Conservation (phyloP, 1,140 invertebrate genomes). For the Aleiodes sp. region DNA sequence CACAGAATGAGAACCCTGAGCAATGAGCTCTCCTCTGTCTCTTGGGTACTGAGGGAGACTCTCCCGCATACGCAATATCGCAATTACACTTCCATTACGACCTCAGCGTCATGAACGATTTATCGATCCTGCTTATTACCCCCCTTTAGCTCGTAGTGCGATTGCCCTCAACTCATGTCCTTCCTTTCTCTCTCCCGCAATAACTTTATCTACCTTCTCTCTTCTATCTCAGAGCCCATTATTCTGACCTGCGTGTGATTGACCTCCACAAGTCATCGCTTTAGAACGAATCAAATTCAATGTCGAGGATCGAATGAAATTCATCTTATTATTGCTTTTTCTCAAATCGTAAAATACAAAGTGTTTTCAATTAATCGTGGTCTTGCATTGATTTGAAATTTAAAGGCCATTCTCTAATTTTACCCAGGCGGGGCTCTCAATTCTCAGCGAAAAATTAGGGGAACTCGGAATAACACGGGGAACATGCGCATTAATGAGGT, state of each 20-base stretch:
- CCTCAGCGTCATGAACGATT: conserved; percentile 27
- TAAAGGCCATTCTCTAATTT: no score
- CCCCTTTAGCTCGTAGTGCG: conserved; percentile 4
- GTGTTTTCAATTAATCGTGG: no score
- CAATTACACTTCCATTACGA: conserved; percentile 32
- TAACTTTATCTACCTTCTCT: no score
- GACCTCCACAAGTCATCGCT: not conserved
- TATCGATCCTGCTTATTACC: conserved; percentile 33
- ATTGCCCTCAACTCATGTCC: conserved; percentile 12
- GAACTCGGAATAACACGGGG: no score
- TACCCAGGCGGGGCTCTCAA: no score
- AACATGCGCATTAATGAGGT: no score
- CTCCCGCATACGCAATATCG: conserved; percentile 29
- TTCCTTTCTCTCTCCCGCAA: not conserved
- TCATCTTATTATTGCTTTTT: not conserved
- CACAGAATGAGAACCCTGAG: not conserved
- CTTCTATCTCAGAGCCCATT: not conserved
- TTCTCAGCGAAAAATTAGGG: no score
- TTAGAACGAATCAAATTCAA: conserved; percentile 13
- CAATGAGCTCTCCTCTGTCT: not conserved
- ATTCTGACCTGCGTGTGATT: conserved; percentile 7
- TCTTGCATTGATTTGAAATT: no score
- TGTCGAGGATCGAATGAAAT: not conserved
- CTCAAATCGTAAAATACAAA: no score
- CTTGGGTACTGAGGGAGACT: conserved; percentile 18